Evolutionary conservation across 2,113 vertebrate species (phyloP), one percentile per base, ranked within the genome.

Genomic region (Notarius lentiginosus): DNA sequence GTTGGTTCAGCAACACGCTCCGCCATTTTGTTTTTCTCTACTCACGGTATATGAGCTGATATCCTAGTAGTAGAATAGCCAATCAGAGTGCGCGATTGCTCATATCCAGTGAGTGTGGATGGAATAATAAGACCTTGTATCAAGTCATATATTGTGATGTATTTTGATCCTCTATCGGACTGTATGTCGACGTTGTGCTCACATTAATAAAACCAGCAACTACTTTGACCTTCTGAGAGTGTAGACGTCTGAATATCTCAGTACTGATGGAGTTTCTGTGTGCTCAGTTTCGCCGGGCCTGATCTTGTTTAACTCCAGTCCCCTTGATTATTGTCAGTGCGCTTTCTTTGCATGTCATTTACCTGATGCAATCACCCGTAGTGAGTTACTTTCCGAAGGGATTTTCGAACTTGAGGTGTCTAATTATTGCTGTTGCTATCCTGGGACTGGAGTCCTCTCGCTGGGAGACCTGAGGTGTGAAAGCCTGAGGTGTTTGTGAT

Each of bases 401-500:
- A 93, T 90, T 91, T 92, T 87, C 84, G 51, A 85, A 83, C 90
- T 93, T 89, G 91, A 94, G 91, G 92, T 94, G 92, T 94, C 94
- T 93, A 95, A 95, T 95, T 95, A 95, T 92, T 89, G 70, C 82
- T 5, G 83, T 79, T 88, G 81, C 91, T 89, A 88, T 90, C 90
- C 90, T 86, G 88, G 90, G 90, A 93, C 90, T 90, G 87, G 84
- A 90, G 90, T 91, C 90, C 90, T 91, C 91, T 86, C 85, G 68
- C 61, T 79, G 76, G 75, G 73, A 85, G 76, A 61, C 22, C 27
- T 41, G 70, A 65, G 82, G 17, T 30, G 22, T 91, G 91, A 93
- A 93, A 77, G 91, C 91, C 91, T 91, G 91, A 93, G 91, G 90
- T 95, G 93, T 95, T 94, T 95, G 93, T 93, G 90, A 92, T 92